These are phyloP conservation scores for Fulica atra DNA, from an alignment of 2,113 vertebrate genomes.

Conservation along the genomic window DNA sequence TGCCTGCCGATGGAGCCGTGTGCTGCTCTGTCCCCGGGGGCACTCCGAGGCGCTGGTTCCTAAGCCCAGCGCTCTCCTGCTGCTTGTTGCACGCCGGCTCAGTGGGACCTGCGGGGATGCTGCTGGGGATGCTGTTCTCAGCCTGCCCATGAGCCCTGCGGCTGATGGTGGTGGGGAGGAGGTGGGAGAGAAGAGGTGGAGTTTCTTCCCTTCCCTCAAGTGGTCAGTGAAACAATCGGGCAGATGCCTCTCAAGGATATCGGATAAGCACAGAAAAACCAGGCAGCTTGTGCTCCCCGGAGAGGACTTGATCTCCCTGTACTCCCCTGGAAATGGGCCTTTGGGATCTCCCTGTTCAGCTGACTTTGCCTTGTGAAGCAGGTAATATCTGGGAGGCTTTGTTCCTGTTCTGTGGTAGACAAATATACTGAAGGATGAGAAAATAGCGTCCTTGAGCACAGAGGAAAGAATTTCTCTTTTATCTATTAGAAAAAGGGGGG, in stretches of 20 bases:
- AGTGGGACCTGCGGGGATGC: background rate
- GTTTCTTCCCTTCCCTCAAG: slow-evolving; percentile 61
- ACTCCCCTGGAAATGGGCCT: slow-evolving; percentile 5
- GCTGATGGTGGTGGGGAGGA: slow-evolving; percentile 60
- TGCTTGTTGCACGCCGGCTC: background rate
- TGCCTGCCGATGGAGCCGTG: background rate
- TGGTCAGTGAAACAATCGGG: slow-evolving; percentile 57
- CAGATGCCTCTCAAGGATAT: slow-evolving; percentile 61
- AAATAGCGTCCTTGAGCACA: slow-evolving; percentile 23
- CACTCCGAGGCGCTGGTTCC: background rate
- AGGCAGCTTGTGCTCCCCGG: background rate
- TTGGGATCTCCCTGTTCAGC: slow-evolving; percentile 43
- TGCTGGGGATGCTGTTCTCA: slow-evolving; percentile 6
- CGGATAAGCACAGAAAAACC: background rate
- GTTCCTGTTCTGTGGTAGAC: slow-evolving; percentile 38
- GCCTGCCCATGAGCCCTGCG: slow-evolving; percentile 11
- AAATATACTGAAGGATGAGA: slow-evolving; percentile 35
- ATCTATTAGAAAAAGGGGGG: background rate
- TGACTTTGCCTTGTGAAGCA: slow-evolving; percentile 50
- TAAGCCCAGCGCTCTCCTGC: background rate
- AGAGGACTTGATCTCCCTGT: background rate
- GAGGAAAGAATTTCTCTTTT: background rate
- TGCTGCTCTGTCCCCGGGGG: background rate
- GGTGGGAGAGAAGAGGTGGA: slow-evolving; percentile 73
- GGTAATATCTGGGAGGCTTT: slow-evolving; percentile 73